These are phyloP conservation scores for Mystacides longicornis DNA, from an alignment of 2,888 invertebrate genomes.

Conservation along the genomic window DNA sequence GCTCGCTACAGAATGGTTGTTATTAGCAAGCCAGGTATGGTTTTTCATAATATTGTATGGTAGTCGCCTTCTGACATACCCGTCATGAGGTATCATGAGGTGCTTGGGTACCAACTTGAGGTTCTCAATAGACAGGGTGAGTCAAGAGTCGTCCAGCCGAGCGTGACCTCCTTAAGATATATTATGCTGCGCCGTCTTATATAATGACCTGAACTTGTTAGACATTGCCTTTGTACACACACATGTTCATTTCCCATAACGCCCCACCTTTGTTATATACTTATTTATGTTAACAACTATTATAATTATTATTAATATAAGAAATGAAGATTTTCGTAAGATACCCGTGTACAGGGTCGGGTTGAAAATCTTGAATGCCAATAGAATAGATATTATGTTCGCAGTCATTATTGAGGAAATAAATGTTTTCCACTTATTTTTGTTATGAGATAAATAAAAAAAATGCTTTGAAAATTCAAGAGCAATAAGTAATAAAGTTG, in stretches of 20 bases:
- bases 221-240: slow-evolving; percentile 19
- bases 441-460: too few relatives aligned
- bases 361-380: too few relatives aligned
- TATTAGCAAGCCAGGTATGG: too few relatives aligned
- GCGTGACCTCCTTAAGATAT: slow-evolving; percentile 22
- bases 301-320: not conserved
- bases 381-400: not conserved
- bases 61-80: too few relatives aligned
- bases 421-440: too few relatives aligned
- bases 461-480: too few relatives aligned
- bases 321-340: slow-evolving; percentile 1
- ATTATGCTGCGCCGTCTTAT: slow-evolving; percentile 17
- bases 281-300: not conserved
- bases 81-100: too few relatives aligned
- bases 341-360: not conserved
- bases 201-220: slow-evolving; percentile 19
- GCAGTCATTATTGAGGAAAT: too few relatives aligned
- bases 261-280: slow-evolving; percentile 41
- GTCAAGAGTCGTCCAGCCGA: slow-evolving; percentile 17
- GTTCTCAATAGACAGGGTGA: not conserved
- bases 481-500: too few relatives aligned
- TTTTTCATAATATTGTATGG: too few relatives aligned
- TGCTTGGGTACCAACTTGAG: too few relatives aligned
- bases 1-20: too few relatives aligned
- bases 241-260: slow-evolving; percentile 51